Evolutionary conservation across 2,113 vertebrate genomes (phyloP), one percentile per base, ranked within the genome.

Genomic region (Heterocephalus glaber): DNA sequence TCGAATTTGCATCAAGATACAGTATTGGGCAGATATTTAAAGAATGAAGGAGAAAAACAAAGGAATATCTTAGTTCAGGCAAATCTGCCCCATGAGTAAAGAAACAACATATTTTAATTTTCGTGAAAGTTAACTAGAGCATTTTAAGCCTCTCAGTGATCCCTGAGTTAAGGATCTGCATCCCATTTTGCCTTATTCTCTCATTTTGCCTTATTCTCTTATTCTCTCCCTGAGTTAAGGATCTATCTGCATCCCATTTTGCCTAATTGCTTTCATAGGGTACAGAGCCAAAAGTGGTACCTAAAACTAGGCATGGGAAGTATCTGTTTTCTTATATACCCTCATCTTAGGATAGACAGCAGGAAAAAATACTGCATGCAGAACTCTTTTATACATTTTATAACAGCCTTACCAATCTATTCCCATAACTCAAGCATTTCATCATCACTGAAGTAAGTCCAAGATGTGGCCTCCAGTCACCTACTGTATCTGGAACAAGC

Each of bases 391-490:
- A 35, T 44, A 81, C 33, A 49, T 83, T 85, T 85, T 83, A 66
- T 17, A 17, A 76, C 26, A 93, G 76, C 9, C 24, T 72, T 11
- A 88, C 12, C 44, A 33, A 89, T 58, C 68, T 81, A 54, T 26
- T 87, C 58, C 66, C 20, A 58, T 74, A 28, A 76, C 68, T 70
- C n/a, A 85, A 94, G 68, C 47, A 90, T 80, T 92, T 79, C 49
- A 61, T 58, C 77, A 76, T 79, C 66, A 74, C 79, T 86, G 38
- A 87, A 47, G 24, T 66, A 52, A 56, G n/a, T 58, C 68, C 8
- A 61, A 47, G 5, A 41, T 85, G 74, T n/a, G 33, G 10, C 30
- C 41, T 65, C 9, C 35, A 30, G 9, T 63, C 60, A 70, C 38
- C 35, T 47, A 30, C 20, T 92, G 61, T 60, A 66, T 65, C 14